Conservation (phyloP, 2,888 invertebrate genomes). For the Hypomecis punctinalis region DNA sequence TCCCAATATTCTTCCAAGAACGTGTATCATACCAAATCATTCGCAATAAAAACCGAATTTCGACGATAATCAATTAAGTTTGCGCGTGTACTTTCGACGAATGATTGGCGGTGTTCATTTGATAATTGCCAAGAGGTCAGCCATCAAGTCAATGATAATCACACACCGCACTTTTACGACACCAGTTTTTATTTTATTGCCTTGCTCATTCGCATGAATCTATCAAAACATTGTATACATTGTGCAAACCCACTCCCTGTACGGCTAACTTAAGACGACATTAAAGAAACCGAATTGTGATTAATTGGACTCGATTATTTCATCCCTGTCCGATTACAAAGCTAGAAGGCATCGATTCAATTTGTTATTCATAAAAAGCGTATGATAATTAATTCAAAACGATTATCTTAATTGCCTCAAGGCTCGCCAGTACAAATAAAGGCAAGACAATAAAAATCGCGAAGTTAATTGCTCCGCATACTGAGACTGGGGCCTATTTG, state of each 20-base stretch:
- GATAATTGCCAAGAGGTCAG: conserved; percentile 55
- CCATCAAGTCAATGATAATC: conserved; percentile 53
- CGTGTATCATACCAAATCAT: conserved; percentile 40
- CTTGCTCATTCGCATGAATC: conserved; percentile 50
- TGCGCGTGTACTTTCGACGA: conserved; percentile 44
- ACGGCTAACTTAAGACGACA: conserved; percentile 37
- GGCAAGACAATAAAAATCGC: conserved; percentile 47
- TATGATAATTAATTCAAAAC: conserved; percentile 41
- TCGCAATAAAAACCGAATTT: conserved; percentile 46
- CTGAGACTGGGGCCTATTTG: conserved; percentile 36
- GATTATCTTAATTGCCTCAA: conserved; percentile 45
- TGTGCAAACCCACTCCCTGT: conserved; percentile 33
- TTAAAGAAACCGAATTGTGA: conserved; percentile 39
- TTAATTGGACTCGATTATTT: conserved; percentile 44
- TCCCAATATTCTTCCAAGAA: conserved; percentile 34
- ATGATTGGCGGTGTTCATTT: conserved; percentile 55
- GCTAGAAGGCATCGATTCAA: conserved; percentile 39
- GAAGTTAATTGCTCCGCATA: conserved; percentile 54
- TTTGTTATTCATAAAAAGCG: conserved; percentile 42
- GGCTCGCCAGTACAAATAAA: conserved; percentile 44
- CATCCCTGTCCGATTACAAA: conserved; percentile 41
- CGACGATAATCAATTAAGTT: conserved; percentile 42
- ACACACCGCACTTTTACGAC: conserved; percentile 62
- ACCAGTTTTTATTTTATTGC: conserved; percentile 62
- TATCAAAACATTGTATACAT: conserved; percentile 45